A percentile compares a stretch with the other conserved stretches of the same genome.
Conservation (phyloP, 2,797 vertebrate species). For the Craterocephalus amniculus region DNA sequence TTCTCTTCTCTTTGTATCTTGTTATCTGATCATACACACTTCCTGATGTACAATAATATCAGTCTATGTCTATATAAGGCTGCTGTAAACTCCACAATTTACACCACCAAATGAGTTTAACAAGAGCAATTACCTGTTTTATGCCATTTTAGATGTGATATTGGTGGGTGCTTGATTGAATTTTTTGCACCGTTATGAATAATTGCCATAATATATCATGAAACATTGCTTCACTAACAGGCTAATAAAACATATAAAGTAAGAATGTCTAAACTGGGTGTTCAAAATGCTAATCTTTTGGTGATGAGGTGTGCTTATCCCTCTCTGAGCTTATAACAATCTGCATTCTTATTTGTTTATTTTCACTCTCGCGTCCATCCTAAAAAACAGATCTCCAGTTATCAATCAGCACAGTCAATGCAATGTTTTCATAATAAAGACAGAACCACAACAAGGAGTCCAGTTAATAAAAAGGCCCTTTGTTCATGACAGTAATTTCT, state of each 20-base stretch:
- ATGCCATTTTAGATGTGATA: constrained; percentile 12
- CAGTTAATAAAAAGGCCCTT: constrained; percentile 71
- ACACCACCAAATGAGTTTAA: not conserved
- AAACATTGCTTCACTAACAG: not conserved
- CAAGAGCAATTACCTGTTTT: constrained; percentile 3
- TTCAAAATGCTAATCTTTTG: not conserved
- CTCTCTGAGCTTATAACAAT: constrained; percentile 11
- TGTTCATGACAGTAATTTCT: constrained; percentile 75
- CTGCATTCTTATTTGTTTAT: constrained; percentile 17
- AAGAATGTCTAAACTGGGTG: not conserved
- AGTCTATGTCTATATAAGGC: constrained; percentile 18
- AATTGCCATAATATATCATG: not conserved
- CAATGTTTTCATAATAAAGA: constrained; percentile 50
- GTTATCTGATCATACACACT: constrained; percentile 41
- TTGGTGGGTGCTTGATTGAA: not conserved
- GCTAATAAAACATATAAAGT: not conserved
- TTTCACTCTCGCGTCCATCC: constrained; percentile 30
- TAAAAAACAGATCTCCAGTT: constrained; percentile 23
- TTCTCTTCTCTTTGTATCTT: constrained; percentile 43
- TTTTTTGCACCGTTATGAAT: not conserved
- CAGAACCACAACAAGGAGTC: constrained; percentile 43
- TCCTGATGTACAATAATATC: constrained; percentile 52
- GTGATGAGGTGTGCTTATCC: constrained; percentile 9
- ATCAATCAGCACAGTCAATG: constrained; percentile 48
- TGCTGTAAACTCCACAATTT: constrained; percentile 13